Percentiles rank a stretch among this genome's conserved stretches.
phyloP scores from a whole-genome alignment of 2,113 vertebrate species.

The Callocephalon fimbriatum region DNA sequence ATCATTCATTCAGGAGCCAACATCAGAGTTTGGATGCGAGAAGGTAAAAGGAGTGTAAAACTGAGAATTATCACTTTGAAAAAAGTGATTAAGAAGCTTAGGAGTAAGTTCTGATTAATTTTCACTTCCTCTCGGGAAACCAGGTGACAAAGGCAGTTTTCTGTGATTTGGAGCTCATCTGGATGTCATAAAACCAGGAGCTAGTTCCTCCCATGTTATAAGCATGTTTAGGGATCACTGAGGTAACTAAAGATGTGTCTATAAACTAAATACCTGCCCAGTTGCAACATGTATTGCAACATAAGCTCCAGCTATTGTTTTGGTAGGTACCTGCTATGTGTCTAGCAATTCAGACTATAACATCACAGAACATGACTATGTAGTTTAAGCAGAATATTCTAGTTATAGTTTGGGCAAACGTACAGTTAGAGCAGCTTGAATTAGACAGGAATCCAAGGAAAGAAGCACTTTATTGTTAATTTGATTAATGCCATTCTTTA shows the following conservation, averaged over 20 bases:
- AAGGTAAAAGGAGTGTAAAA: not conserved
- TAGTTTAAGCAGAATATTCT: not conserved
- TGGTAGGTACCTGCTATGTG: not conserved
- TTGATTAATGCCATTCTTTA: not conserved
- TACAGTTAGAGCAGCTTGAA: not conserved
- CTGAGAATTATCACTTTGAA: not conserved
- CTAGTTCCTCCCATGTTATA: not conserved
- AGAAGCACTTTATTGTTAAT: not conserved
- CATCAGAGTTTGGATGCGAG: not conserved
- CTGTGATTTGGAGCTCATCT: not conserved
- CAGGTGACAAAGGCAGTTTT: not conserved
- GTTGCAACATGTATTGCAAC: not conserved
- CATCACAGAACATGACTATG: rapidly evolving
- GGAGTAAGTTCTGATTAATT: not conserved
- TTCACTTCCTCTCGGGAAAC: not conserved
- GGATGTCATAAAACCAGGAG: not conserved
- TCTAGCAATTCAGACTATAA: not conserved
- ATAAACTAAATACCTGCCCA: not conserved
- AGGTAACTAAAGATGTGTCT: not conserved
- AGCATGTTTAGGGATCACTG: not conserved
- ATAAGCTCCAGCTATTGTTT: not conserved
- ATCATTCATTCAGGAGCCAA: not conserved
- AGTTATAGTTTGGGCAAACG: not conserved
- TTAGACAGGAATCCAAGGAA: not conserved
- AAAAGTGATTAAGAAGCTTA: not conserved